These are phyloP conservation scores for Hydrotaea diabolus DNA, from an alignment of 2,888 invertebrate genomes.

Conservation along the genomic window DNA sequence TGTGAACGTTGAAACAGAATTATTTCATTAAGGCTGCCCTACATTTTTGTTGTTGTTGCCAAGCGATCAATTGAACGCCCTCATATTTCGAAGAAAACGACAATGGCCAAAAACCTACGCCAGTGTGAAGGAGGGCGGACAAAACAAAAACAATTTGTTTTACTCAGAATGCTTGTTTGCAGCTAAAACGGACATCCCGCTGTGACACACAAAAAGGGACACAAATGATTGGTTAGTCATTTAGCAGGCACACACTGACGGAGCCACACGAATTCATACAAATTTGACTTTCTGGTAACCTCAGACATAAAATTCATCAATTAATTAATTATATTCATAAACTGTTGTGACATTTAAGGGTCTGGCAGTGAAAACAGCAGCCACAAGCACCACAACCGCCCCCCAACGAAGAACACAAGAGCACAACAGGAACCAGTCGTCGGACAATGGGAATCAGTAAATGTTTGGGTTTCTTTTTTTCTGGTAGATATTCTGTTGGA, in stretches of 20 bases:
- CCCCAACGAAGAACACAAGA: not conserved
- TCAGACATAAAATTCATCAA: not conserved
- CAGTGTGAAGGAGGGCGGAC: not conserved
- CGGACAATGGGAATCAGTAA: not conserved
- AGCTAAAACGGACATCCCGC: conserved; percentile 9
- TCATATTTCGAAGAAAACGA: not conserved
- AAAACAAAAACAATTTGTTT: conserved; percentile 31
- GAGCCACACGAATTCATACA: not conserved
- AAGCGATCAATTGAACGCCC: not conserved
- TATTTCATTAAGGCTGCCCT: conserved; percentile 1
- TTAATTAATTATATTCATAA: conserved; percentile 51
- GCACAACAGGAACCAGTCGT: not conserved
- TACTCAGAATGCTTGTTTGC: not conserved
- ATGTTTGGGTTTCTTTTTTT: not conserved
- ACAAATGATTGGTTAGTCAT: conserved; percentile 33
- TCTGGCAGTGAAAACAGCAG: not conserved
- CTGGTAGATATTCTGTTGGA: not conserved
- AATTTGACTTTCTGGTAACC: conserved; percentile 1
- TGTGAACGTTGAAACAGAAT: not conserved
- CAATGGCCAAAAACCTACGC: not conserved
- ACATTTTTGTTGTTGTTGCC: not conserved
- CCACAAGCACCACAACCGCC: not conserved
- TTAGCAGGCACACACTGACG: not conserved
- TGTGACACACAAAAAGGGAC: conserved; percentile 29
- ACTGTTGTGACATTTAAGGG: conserved; percentile 13